Percentiles rank a stretch among this genome's conserved stretches.
These are phyloP conservation scores for Corythornis vintsioides DNA, from an alignment of 2,113 vertebrate species.

Conservation along the genomic window DNA sequence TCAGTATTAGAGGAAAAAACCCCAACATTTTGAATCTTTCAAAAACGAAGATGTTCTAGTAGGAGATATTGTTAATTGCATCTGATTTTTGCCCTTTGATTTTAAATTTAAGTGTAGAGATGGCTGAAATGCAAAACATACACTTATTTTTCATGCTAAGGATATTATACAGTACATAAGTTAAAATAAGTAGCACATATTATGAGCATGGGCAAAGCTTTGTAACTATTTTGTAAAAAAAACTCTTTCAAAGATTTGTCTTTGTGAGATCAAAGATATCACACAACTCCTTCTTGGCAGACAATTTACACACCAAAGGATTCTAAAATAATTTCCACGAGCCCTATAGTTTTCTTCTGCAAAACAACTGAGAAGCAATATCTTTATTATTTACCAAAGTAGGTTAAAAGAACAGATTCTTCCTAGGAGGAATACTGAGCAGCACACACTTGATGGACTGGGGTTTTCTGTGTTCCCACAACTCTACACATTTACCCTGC, in stretches of 20 bases:
- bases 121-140: background rate
- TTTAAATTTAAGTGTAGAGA: background rate
- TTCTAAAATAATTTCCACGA: background rate
- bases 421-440: background rate
- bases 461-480: background rate
- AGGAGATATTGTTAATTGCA: background rate
- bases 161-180: background rate
- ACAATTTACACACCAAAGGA: background rate
- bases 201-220: background rate
- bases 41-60: background rate
- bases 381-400: background rate
- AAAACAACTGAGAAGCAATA: background rate
- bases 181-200: background rate
- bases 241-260: background rate
- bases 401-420: background rate
- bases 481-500: slow-evolving; percentile 55
- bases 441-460: background rate
- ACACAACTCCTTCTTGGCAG: background rate
- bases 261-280: background rate
- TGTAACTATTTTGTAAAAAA: background rate
- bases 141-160: background rate
- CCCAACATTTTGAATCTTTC: background rate
- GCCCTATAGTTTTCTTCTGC: background rate
- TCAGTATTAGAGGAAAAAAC: background rate
- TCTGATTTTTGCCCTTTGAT: background rate